Conservation (phyloP, 2,888 invertebrate genomes). For the Pristionchus fissidentatus region DNA sequence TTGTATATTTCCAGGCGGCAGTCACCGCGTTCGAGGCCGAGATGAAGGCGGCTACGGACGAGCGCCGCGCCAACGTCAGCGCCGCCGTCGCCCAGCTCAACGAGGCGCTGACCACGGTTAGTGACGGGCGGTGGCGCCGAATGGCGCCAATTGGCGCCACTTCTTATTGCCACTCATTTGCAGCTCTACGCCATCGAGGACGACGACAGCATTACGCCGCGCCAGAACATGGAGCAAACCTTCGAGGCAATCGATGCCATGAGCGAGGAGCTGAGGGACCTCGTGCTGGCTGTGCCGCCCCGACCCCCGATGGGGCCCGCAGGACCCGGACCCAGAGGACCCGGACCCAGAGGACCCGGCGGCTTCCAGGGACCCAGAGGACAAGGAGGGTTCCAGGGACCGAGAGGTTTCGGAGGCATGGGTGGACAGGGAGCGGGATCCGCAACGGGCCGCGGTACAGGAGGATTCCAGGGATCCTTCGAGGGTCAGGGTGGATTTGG, state of each 20-base stretch:
- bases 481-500: no score
- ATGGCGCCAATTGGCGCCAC: no score
- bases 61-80: slow-evolving; percentile 13
- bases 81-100: not conserved
- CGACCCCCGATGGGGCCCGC: no score
- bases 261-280: not conserved
- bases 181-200: not conserved
- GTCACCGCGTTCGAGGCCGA: not conserved
- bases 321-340: not conserved
- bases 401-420: not conserved
- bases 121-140: not conserved
- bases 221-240: not conserved
- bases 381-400: not conserved
- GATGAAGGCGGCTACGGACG: not conserved
- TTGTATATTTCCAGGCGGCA: not conserved
- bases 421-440: not conserved
- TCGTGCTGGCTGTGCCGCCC: not conserved
- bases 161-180: not conserved
- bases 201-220: not conserved
- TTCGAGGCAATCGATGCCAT: not conserved
- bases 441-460: not conserved
- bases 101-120: not conserved
- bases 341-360: not conserved
- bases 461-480: no score
- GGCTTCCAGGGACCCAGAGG: not conserved